Evolutionary conservation across 2,797 vertebrate genomes (phyloP).

Genomic region (Diceros bicornis): DNA sequence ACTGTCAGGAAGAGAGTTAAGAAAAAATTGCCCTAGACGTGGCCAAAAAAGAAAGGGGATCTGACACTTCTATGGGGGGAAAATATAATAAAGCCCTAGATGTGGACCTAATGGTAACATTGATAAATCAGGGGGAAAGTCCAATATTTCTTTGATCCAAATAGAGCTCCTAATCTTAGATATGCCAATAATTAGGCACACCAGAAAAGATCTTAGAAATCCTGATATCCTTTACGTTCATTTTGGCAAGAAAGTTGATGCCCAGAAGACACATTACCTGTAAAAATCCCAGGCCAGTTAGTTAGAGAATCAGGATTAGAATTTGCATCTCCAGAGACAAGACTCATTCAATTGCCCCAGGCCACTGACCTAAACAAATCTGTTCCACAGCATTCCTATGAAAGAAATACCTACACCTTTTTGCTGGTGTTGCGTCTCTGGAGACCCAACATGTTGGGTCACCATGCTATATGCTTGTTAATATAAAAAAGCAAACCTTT

Average conservation of each 20-base stretch:
- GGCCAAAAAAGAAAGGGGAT: not conserved
- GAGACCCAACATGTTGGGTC: too few species aligned
- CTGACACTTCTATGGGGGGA: not conserved
- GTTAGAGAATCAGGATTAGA: not conserved
- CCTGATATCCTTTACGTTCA: not conserved
- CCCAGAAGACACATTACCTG: not conserved
- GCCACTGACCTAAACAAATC: not conserved
- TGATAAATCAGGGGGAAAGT: not conserved
- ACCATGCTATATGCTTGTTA: not conserved
- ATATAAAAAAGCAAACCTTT: not conserved
- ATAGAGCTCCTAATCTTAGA: not conserved
- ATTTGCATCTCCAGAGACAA: not conserved
- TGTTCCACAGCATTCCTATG: not conserved
- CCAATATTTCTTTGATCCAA: not conserved
- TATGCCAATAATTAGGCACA: not conserved
- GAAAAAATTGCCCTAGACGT: not conserved
- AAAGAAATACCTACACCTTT: not conserved
- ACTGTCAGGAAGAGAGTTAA: not conserved
- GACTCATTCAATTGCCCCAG: not conserved
- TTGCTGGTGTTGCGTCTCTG: not conserved
- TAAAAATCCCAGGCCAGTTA: not conserved
- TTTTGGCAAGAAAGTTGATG: slow-evolving; percentile 24
- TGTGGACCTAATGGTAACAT: not conserved
- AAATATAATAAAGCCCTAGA: not conserved
- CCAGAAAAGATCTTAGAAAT: not conserved